Evolutionary conservation across 2,888 invertebrate species (phyloP), one percentile per base, ranked within the genome.

Genomic region (Druceiella hillmani): DNA sequence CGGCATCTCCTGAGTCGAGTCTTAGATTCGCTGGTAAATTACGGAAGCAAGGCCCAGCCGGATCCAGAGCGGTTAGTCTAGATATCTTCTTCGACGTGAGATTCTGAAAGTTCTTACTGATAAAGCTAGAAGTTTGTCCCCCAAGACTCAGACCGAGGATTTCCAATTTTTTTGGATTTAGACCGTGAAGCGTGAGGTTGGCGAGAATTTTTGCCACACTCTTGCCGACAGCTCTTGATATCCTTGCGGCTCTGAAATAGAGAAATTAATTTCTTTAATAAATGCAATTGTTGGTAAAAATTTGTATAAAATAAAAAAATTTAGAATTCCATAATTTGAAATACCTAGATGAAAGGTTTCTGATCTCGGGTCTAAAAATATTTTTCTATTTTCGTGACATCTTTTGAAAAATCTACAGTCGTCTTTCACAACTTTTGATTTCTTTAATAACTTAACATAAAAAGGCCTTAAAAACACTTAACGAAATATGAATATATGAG

Each of bases 1-100:
- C 65, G 0, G 62, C 66, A 20, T 67, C 66, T 1, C 52, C 46
- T 27, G 53, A 50, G 22, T 66, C 65, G 1, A 67, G 42, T 22
- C 66, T 51, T 1, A 59, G 53, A 3, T 60, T 55, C 2, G 66
- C 63, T 0, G 52, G 53, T 1, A 59, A 49, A 39, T 61, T 55
- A 6, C 66, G 55, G 45, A 65, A 67, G 49, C 66, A 67, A 2
- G 65, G 64, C 1, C 66, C 66, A 2, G 62, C 43, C 1, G 66
- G 64, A 4, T 67, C 66, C 2, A 67, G 33, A 0, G 52, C 66
- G 1, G 61, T 63, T 7, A 56, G 16, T 35, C 61, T 54, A 0
- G 60, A 56, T 11, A 66, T 45, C 2, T 56, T 65, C 12, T 27
- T 45, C 0, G 65, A 66, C 1, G 64, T 61, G 11, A 60, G 13